Conservation (phyloP, 2,888 invertebrate genomes). For the Spilarctia lutea region DNA sequence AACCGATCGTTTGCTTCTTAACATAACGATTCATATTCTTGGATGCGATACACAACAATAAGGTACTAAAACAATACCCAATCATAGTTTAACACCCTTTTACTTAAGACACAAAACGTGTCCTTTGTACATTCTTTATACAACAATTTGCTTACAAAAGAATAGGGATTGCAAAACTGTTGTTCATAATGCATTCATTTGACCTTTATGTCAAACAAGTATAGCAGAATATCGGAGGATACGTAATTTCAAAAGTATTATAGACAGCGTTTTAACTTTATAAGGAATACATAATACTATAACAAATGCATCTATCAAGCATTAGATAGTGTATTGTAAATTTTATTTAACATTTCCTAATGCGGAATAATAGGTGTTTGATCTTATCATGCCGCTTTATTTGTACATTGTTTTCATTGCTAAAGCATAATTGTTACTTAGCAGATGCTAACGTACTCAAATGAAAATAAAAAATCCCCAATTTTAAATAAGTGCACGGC, state of each 20-base stretch:
- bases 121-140: slow-evolving; percentile 5
- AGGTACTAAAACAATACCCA: too few species aligned
- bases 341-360: slow-evolving; percentile 10
- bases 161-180: slow-evolving; percentile 20
- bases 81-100: background rate
- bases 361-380: background rate
- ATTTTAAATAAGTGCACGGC: background rate
- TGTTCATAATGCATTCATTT: slow-evolving; percentile 20
- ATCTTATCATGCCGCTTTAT: background rate
- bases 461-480: background rate
- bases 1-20: background rate
- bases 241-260: slow-evolving; percentile 24
- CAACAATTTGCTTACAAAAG: slow-evolving; percentile 10
- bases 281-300: slow-evolving; percentile 21
- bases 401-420: background rate
- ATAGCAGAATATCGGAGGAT: slow-evolving; percentile 12
- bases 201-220: slow-evolving; percentile 25
- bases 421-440: background rate
- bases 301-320: slow-evolving; percentile 12
- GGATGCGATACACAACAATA: background rate
- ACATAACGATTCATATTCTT: background rate
- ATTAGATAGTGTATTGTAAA: background rate
- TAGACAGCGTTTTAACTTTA: slow-evolving; percentile 27
- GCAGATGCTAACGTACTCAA: background rate
- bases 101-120: slow-evolving; percentile 5